phyloP scores from a whole-genome alignment of 2,113 vertebrate species.

The Dipodomys merriami region DNA sequence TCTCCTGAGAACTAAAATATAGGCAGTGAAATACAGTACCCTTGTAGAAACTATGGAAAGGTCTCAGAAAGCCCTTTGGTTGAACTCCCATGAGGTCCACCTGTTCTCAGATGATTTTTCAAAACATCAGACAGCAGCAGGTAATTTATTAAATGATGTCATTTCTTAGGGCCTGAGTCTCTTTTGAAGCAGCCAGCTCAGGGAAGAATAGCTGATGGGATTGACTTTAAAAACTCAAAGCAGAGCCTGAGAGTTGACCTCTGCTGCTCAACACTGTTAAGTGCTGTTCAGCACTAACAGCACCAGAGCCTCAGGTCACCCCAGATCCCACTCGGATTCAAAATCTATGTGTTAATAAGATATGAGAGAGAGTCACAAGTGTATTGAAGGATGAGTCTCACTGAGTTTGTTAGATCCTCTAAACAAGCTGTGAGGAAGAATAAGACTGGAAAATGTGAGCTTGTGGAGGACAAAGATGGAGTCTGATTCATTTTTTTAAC shows the following conservation, averaged over 20 bases:
- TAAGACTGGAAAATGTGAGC: constrained; percentile 6
- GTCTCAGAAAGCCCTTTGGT: neutral
- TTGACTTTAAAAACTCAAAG: neutral
- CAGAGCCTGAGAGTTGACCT: neutral
- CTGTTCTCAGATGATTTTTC: neutral
- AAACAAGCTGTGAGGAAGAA: constrained; percentile 1
- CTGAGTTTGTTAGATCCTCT: neutral
- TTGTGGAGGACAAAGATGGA: neutral
- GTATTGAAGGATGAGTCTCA: neutral
- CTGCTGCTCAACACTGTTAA: neutral
- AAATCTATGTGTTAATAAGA: neutral
- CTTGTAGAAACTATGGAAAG: neutral
- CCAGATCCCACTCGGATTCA: neutral
- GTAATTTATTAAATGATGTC: neutral
- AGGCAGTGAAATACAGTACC: neutral
- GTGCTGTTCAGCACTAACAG: neutral
- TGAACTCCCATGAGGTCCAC: neutral
- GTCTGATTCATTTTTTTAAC: neutral
- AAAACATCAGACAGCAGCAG: neutral
- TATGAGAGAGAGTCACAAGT: neutral
- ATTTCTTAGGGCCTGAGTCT: neutral
- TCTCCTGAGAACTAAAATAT: neutral
- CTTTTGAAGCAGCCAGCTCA: neutral
- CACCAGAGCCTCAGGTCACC: neutral
- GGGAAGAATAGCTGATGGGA: neutral